Conservation (phyloP, 2,113 vertebrate genomes). For the Phrynosoma blainvillii region DNA sequence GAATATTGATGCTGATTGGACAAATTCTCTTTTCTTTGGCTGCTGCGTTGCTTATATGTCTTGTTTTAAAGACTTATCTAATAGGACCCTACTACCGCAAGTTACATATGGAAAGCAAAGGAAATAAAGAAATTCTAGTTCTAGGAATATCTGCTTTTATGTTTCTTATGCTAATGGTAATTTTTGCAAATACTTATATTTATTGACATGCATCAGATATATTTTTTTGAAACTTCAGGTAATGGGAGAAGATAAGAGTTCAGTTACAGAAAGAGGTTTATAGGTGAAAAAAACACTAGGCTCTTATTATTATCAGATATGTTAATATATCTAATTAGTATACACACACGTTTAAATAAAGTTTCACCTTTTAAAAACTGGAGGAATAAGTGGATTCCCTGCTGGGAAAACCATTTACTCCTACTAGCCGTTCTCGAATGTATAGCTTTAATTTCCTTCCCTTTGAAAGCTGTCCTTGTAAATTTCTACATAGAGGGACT, state of each 20-base stretch:
- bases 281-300: background rate
- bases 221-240: background rate
- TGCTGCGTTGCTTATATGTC: conserved; percentile 86
- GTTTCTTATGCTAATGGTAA: conserved; percentile 94
- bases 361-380: background rate
- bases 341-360: background rate
- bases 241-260: background rate
- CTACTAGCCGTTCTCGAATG: background rate
- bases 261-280: background rate
- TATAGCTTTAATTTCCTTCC: background rate
- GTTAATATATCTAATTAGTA: background rate
- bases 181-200: conserved; percentile 39
- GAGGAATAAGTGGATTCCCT: background rate
- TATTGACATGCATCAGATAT: background rate
- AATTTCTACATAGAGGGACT: background rate
- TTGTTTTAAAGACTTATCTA: conserved; percentile 85
- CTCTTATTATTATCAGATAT: background rate
- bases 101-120: conserved; percentile 90
- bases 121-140: conserved; percentile 94
- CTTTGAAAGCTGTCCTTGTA: background rate
- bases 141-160: conserved; percentile 91
- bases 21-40: conserved; percentile 89
- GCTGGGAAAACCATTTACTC: background rate
- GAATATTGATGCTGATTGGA: conserved; percentile 82
- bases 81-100: conserved; percentile 94